phyloP scores from a whole-genome alignment of 1,140 invertebrate genomes.

The Eueides isabella region DNA sequence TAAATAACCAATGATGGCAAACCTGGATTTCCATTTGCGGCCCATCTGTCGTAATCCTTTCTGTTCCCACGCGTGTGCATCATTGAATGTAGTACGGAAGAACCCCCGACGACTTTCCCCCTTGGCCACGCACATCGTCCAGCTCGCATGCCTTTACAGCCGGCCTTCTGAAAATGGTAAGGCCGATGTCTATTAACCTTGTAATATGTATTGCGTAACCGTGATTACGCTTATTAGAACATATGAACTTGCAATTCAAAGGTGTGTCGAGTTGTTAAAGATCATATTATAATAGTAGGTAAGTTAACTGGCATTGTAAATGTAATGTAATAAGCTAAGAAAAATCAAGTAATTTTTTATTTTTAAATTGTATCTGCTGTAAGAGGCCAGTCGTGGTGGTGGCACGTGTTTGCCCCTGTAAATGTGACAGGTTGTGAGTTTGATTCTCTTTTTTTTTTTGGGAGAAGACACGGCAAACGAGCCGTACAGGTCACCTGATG shows the following conservation, averaged over 20 bases:
- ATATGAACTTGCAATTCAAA: background rate
- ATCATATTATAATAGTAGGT: slow-evolving; percentile 2
- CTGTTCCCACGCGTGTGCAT: slow-evolving; percentile 89
- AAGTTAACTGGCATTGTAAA: background rate
- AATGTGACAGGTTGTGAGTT: no score
- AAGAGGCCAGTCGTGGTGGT: no score
- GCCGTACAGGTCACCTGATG: no score
- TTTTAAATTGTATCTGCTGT: no score
- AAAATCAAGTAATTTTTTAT: no score
- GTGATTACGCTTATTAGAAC: slow-evolving; percentile 29
- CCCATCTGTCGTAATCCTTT: slow-evolving; percentile 86
- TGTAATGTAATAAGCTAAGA: no score
- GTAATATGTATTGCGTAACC: slow-evolving; percentile 15
- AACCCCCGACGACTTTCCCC: slow-evolving; percentile 87
- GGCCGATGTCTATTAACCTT: slow-evolving; percentile 17
- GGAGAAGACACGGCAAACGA: no score
- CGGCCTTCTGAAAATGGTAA: slow-evolving; percentile 46
- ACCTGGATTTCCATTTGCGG: slow-evolving; percentile 82
- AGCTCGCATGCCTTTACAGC: slow-evolving; percentile 62
- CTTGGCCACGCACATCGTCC: slow-evolving; percentile 84
- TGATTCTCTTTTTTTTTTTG: no score
- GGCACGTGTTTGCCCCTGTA: no score
- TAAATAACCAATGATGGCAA: background rate
- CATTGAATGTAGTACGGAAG: slow-evolving; percentile 88
- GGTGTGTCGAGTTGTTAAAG: slow-evolving; percentile 1